Evolutionary conservation across 2,888 invertebrate genomes (phyloP), one percentile per base, ranked within the genome.

Genomic region (Sipha maydis): DNA sequence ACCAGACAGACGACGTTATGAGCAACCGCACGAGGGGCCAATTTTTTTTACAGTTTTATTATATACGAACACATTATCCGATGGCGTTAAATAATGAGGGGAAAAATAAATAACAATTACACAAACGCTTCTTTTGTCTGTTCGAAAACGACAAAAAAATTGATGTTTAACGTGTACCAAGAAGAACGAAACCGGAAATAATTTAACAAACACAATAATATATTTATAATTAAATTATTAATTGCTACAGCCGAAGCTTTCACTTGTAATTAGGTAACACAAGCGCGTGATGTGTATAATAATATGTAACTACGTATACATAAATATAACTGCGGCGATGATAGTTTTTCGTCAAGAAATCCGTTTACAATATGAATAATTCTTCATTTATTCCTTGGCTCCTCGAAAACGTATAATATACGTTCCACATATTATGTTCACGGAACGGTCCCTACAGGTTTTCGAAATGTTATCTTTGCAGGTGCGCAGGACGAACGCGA

Each of bases 221-320:
- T 48, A 48, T 83, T 83, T 83, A 48, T 83, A 71, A 83, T 83
- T 83, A 80, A 80, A 80, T 80, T 67, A 80, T 69, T 80, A 80
- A 80, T 41, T 38, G 41, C 28, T n/a, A 17, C 69, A 9, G 25
- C 3, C 54, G 17, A 25, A 83, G 71, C 83, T 83, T 83, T 83
- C 83, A 83, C 83, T 83, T 83, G 9, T 61, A 80, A 80, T 80
- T 80, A 80, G 80, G 67, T 80, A 80, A 80, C 80, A 28, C 38
- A 67, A 67, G 67, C 5, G 38, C 34, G 34, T 19, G 78, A 54
- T 56, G 21, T 25, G 41, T 61, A 48, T 48, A 48, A 14, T 14
- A 48, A 14, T 48, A 48, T 9, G 48, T 3, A 41, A 3, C 41
- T 41, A 48, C 48, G 48, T 14, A 14, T 48, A 21, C 31, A 48